Percentiles rank a stretch among this genome's conserved stretches.
Evolutionary conservation across 2,797 vertebrate genomes (phyloP).

Genomic region (Onychomys arenicola): DNA sequence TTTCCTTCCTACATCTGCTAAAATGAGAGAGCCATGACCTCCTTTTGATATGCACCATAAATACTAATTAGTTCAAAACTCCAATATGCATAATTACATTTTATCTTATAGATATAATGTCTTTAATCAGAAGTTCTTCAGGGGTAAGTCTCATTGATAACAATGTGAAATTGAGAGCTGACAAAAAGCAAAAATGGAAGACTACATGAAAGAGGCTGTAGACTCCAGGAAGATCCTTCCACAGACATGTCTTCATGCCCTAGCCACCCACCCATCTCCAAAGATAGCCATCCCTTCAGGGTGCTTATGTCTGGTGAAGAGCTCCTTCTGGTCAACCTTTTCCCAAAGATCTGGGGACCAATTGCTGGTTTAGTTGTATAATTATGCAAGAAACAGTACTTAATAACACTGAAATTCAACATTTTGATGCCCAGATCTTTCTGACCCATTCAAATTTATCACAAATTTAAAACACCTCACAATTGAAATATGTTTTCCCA

Average conservation of each 20-base stretch:
- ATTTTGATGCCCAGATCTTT: background rate
- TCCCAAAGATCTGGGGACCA: background rate
- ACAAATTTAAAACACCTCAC: background rate
- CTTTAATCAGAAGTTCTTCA: slow-evolving; percentile 49
- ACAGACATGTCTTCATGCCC: background rate
- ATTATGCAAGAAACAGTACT: background rate
- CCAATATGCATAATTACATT: slow-evolving; percentile 27
- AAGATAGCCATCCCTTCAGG: background rate
- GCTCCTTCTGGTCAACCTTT: background rate
- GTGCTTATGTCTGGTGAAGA: background rate
- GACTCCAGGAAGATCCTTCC: background rate
- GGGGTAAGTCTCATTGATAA: background rate
- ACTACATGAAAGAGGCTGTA: background rate
- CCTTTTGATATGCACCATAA: slow-evolving; percentile 24
- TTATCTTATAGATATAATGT: background rate
- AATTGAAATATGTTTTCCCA: background rate
- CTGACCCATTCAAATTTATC: background rate
- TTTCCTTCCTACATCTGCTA: slow-evolving; percentile 14
- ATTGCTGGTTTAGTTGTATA: background rate
- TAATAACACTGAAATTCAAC: slow-evolving; percentile 7
- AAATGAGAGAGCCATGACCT: slow-evolving; percentile 31
- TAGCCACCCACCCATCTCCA: background rate
- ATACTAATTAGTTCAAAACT: slow-evolving; percentile 57
- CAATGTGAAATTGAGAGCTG: background rate
- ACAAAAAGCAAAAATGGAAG: background rate